Evolutionary conservation across 1,140 invertebrate species (phyloP), one percentile per base, ranked within the genome.

Genomic region (Sitobion miscanthi): DNA sequence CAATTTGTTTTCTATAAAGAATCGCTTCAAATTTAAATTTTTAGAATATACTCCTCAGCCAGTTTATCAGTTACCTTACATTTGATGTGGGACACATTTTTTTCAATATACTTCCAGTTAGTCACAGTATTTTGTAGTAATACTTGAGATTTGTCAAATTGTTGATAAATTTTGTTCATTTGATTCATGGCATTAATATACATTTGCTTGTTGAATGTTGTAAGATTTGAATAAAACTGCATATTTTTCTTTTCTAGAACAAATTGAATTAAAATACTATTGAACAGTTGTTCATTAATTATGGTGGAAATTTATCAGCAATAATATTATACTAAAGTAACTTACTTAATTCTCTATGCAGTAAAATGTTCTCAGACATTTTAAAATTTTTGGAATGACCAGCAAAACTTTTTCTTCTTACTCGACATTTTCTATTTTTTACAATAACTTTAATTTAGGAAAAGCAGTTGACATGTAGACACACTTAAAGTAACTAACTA

Each of bases 91-190:
- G 82, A 93, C 35, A 93, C 86, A 45, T 93, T 93, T 54, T 93
- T 82, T 93, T 93, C 91, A 54, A 86, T 93, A 45, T 86, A 93
- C 38, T 93, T 93, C 91, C 82, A 93, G 20, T 83, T 93, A n/a
- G 69, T 93, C 30, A 93, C 91, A 42, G 82, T 86, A 9, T 93
- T 82, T 30, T 93, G 91, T 1, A 93, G 91, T 86, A 93, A 86
- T 42, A 57, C 91, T 62, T 93, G 91, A 30, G 91, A 35, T 86
- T 86, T 93, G 23, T 86, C 91, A 3, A 93, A 20, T 21, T 93
- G 91, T 93, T 57, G 82, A 35, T 93, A 17, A 0, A 82, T 93
- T 86, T 93, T 82, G 5, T 93, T 93, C 82, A 93, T 52, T 86
- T 86, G n/a, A 86, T 93, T 86, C 23, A 54, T 69, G 30, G 82